Evolutionary conservation across 30 jellyfish, hydroid and myxozoan genomes (phyloP), one percentile per base, ranked within the genome.

Genomic region (Cassiopea andromeda): DNA sequence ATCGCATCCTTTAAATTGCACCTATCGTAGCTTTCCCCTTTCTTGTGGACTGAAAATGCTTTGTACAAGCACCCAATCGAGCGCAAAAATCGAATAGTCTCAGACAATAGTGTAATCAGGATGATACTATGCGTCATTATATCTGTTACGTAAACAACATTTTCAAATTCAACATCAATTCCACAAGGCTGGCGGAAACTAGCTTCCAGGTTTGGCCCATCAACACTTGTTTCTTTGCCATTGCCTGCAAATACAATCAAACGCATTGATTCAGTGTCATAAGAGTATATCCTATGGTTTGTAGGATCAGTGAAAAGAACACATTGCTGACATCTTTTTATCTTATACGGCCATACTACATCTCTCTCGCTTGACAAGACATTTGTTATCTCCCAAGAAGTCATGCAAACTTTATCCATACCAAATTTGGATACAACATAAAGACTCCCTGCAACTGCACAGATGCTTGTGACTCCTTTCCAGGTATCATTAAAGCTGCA

Each of bases 171-270:
- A n/a, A 64, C 50, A 64, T 73, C 38, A 82, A 81, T 81, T 44
- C 92, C 92, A 69, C 54, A 67, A 47, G 92, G 92, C 92, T 83
- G 92, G 50, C 72, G 69, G 92, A 83, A 83, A 67, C 83, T 72
- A 54, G 85, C 69, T 73, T 54, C 50, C 59, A 73, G 10, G 70
- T 84, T 60, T 83, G 84, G 92, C 59, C 75, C 90, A 71, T 69
- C 92, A 48, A 68, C 85, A 85, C 59, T 27, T 27, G 38, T 67
- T 84, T 85, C 92, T 61, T 83, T 85, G 60, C 50, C 77, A 27
- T 38, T 68, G 44, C 92, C 84, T 49, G 85, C 85, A 69, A 58
- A 58, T 14, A 58, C 8, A 58, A 58, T 14, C 68, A 58, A 83
- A 83, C 46, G 73, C n/a, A 73, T 73, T 48, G 92, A 47, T 83